phyloP scores from a whole-genome alignment of 2,888 invertebrate species.

The Apamea epomidion region DNA sequence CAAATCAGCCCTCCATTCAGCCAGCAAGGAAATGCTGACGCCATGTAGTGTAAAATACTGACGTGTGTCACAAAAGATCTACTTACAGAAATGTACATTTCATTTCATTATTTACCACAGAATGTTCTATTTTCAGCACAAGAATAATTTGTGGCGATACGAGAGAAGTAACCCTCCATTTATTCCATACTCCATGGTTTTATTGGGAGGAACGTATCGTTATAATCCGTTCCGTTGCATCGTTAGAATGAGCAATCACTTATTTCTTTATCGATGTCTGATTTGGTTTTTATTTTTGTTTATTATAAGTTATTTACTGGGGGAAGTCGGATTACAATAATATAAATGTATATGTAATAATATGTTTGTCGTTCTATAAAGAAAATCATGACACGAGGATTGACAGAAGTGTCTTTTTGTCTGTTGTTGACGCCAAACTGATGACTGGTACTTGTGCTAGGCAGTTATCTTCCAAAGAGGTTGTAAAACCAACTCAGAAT shows the following conservation, averaged over 20 bases:
- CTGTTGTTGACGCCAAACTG: too few species aligned
- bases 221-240: conserved; percentile 15
- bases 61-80: too few species aligned
- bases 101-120: not conserved
- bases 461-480: too few species aligned
- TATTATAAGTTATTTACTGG: conserved; percentile 40
- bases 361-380: not conserved
- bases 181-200: conserved; percentile 15
- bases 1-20: too few species aligned
- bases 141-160: not conserved
- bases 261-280: conserved; percentile 30
- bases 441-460: not conserved
- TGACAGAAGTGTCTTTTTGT: not conserved
- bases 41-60: too few species aligned
- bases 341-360: not conserved
- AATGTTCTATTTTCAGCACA: not conserved
- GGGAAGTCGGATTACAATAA: conserved; percentile 26
- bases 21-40: too few species aligned
- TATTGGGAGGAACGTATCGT: conserved; percentile 9
- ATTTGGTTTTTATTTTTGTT: conserved; percentile 49
- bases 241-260: conserved; percentile 41
- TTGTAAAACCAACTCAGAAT: not conserved
- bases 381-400: not conserved
- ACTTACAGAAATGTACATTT: too few species aligned
- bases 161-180: not conserved